Evolutionary conservation across 1,140 invertebrate species (phyloP), one percentile per base, ranked within the genome.

Genomic region (Neodiprion pinetum): DNA sequence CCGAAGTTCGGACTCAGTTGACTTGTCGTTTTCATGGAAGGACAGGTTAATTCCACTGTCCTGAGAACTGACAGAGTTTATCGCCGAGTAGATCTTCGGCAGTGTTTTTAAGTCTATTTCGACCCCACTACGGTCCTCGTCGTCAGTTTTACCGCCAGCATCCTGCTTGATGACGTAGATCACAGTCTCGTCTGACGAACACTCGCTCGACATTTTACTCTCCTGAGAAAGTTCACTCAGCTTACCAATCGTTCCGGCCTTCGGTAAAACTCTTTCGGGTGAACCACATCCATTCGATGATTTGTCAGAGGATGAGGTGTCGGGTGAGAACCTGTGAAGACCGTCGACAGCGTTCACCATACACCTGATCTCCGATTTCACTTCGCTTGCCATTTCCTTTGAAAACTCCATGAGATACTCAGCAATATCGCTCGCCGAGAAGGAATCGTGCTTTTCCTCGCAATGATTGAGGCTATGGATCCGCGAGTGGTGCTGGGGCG

Each of bases 351-450:
- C 91, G 80, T 90, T 94, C 14, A 95, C 89, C 87, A 91, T 90
- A 73, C 87, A 87, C 50, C 93, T 88, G 72, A 95, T 93, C 82
- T 95, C 93, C 14, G 93, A 92, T 82, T 94, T 95, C 10, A 95
- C 91, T 86, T 95, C 93, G 74, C 93, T 93, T 14, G 93, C 93
- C 91, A 95, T 94, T 81, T 94, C 93, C 80, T 91, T 92, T 0
- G 93, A 94, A 78, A 94, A 92, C 78, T 93, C 93, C 89, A 94
- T 93, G 10, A 95, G 84, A 81, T 94, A 94, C 80, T 94, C 92
- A 0, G 93, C 92, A 66, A 95, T 92, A 79, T 93, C 92, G 79
- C 92, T 91, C 0, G 93, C 92, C 10, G 92, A 93, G 66, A 94
- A 92, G 1, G 93, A 93, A 82, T 93, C 92, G 40, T 84, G 80